phyloP scores from a whole-genome alignment of 2,113 vertebrate genomes.

The Mungos mungo region DNA sequence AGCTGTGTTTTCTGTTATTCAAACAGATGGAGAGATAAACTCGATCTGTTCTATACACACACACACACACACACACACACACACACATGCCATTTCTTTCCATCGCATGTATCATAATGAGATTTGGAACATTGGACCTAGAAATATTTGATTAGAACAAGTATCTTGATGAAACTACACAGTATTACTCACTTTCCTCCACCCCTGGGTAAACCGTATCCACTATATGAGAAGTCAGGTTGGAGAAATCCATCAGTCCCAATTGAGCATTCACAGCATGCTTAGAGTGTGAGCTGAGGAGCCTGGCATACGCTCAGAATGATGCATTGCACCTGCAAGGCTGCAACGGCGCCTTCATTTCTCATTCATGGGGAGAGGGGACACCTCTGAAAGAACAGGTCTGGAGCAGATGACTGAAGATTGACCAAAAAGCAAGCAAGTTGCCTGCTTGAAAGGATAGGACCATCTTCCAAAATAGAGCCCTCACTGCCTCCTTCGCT shows the following conservation, averaged over 20 bases:
- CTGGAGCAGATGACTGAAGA: not conserved
- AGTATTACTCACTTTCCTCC: slow-evolving; percentile 22
- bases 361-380: slow-evolving; percentile 16
- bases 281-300: not conserved
- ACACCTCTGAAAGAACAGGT: slow-evolving; percentile 26
- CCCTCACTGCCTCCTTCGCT: not conserved
- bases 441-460: slow-evolving; percentile 38
- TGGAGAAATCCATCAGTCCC: not conserved
- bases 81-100: not conserved
- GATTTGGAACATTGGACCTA: slow-evolving; percentile 43
- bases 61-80: not conserved
- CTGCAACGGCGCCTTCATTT: slow-evolving; percentile 43
- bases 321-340: slow-evolving; percentile 61
- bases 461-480: slow-evolving; percentile 49
- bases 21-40: slow-evolving; percentile 36
- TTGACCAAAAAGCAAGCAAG: slow-evolving; percentile 31
- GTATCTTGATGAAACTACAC: slow-evolving; percentile 26
- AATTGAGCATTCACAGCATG: slow-evolving; percentile 56
- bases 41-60: not conserved
- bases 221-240: slow-evolving; percentile 26
- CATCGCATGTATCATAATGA: not conserved
- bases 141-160: slow-evolving; percentile 61
- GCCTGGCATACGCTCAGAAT: not conserved
- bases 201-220: not conserved
- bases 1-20: slow-evolving; percentile 29